A percentile compares a stretch with the other conserved stretches of the same genome.
Evolutionary conservation across 2,888 invertebrate genomes (phyloP).

Genomic region (Labia minor): DNA sequence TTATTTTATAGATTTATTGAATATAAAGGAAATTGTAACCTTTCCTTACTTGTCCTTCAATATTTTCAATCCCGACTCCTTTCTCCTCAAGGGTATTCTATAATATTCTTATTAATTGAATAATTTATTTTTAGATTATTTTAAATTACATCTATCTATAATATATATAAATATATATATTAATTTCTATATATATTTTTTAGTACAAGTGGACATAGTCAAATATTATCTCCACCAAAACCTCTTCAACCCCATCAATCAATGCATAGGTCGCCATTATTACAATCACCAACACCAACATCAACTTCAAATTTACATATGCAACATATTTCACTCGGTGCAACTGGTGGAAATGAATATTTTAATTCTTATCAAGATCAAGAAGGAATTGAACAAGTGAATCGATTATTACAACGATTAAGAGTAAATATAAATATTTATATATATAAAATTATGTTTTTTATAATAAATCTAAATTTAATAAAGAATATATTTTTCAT

Average conservation of each 20-base stretch:
- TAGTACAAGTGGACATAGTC: neutral
- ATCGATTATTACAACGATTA: neutral
- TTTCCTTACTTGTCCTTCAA: neutral
- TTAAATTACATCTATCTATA: too few relatives aligned
- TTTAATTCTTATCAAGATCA: neutral
- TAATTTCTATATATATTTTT: conserved; percentile 16
- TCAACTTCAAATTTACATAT: neutral
- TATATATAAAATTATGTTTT: too few relatives aligned
- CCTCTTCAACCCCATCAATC: conserved; percentile 16
- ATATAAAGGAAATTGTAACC: too few relatives aligned
- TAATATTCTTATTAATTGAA: too few relatives aligned
- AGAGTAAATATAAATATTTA: neutral
- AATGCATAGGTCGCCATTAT: neutral
- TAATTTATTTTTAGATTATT: too few relatives aligned
- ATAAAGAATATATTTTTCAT: too few relatives aligned
- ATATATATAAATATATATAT: too few relatives aligned
- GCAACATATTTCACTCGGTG: neutral
- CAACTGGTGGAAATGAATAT: neutral
- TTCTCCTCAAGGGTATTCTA: neutral
- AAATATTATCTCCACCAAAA: conserved; percentile 19
- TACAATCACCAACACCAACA: neutral
- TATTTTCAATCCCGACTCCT: neutral
- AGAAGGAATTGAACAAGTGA: neutral
- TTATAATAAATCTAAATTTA: too few relatives aligned
- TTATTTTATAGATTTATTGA: too few relatives aligned